These are phyloP conservation scores for Anguilla pacifica DNA, from an alignment of 2,797 vertebrate genomes.

Conservation along the genomic window DNA sequence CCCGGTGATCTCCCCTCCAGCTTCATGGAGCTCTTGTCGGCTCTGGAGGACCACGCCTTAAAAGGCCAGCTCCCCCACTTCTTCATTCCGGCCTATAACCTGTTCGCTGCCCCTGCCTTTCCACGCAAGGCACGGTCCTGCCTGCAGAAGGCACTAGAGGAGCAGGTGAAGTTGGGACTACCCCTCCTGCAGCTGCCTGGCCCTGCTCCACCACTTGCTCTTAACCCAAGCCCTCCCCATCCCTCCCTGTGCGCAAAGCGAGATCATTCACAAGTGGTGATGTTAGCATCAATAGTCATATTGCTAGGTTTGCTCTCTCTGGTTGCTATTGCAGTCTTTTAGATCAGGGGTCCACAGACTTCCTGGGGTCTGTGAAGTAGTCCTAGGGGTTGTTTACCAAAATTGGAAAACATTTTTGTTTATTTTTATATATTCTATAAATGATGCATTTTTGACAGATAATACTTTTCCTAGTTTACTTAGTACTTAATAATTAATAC, in stretches of 20 bases:
- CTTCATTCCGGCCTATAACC: conserved; percentile 59
- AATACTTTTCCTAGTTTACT: too few species aligned
- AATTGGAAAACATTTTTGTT: not conserved
- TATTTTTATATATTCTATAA: too few species aligned
- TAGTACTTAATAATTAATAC: too few species aligned
- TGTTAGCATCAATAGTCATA: not conserved
- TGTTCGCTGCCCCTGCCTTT: conserved; percentile 55
- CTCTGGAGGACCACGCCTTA: conserved; percentile 48
- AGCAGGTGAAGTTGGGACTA: conserved; percentile 57
- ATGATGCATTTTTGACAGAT: not conserved
- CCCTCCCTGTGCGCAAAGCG: not conserved
- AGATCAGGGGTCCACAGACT: not conserved
- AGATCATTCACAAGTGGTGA: not conserved
- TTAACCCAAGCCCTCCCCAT: not conserved
- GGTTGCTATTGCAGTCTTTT: not conserved
- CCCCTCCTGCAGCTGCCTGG: conserved; percentile 53
- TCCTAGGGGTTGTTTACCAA: not conserved
- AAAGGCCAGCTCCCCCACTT: conserved; percentile 60
- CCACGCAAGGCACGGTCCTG: conserved; percentile 50
- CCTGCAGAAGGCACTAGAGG: conserved; percentile 50
- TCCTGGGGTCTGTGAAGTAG: not conserved
- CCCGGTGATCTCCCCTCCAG: conserved; percentile 50
- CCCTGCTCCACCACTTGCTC: conserved; percentile 24
- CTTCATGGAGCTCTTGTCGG: conserved; percentile 59
- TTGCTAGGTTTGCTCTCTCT: not conserved